phyloP scores from a whole-genome alignment of 2,797 vertebrate species.

The Phrynocephalus vlangalii region DNA sequence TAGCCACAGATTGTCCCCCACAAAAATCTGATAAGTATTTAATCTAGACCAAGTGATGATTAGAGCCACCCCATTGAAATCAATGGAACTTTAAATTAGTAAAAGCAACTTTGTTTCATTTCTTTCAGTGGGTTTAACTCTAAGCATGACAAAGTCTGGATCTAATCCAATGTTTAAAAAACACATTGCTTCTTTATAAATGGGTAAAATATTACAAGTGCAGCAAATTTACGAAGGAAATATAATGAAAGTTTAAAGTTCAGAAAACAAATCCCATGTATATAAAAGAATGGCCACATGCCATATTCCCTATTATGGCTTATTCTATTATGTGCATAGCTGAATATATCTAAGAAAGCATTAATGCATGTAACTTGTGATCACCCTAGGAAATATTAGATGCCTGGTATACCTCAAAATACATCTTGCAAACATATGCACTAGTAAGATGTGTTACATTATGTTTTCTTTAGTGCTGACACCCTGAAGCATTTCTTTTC shows the following conservation, averaged over 20 bases:
- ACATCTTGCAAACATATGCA: background rate
- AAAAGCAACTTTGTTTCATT: background rate
- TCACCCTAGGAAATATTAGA: conserved; percentile 1
- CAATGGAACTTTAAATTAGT: background rate
- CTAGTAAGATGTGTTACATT: background rate
- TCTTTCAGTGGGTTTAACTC: background rate
- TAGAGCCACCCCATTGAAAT: background rate
- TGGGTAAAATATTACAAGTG: conserved; percentile 65
- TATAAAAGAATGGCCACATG: conserved; percentile 50
- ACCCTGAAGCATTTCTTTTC: background rate
- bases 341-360: conserved; percentile 15
- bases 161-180: conserved; percentile 46
- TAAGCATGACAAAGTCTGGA: background rate
- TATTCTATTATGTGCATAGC: background rate
- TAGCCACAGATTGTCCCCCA: conserved; percentile 71
- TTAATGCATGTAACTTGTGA: conserved; percentile 21
- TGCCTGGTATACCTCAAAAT: background rate
- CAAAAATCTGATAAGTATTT: conserved; percentile 61
- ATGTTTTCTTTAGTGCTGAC: background rate
- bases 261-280: conserved; percentile 43
- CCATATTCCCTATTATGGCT: conserved; percentile 34
- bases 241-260: conserved; percentile 41
- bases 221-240: conserved; percentile 61
- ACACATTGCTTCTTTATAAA: conserved; percentile 59
- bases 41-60: background rate